These are phyloP conservation scores for Pissodes strobi DNA, from an alignment of 1,140 invertebrate species.

Conservation along the genomic window DNA sequence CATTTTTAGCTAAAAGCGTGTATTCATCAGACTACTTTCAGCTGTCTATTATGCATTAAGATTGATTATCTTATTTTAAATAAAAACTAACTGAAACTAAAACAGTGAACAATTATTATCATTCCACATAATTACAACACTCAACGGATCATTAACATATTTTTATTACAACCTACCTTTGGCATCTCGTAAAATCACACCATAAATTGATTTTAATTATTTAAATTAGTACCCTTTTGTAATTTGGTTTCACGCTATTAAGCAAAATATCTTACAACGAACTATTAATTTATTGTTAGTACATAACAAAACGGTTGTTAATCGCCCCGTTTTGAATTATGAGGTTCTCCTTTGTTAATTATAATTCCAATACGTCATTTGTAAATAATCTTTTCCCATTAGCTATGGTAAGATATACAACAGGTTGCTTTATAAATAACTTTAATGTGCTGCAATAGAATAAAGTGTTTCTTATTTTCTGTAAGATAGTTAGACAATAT, in stretches of 20 bases:
- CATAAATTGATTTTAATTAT: constrained; percentile 10
- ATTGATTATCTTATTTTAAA: too few relatives aligned
- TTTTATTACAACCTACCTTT: neutral
- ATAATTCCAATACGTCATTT: constrained; percentile 25
- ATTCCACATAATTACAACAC: too few relatives aligned
- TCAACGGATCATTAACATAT: too few relatives aligned
- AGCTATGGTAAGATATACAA: constrained; percentile 21
- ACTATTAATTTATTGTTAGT: constrained; percentile 31
- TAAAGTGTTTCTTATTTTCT: constrained; percentile 12
- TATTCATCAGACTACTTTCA: too few relatives aligned
- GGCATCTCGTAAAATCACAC: neutral
- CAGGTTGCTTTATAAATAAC: constrained; percentile 24
- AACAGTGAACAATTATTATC: too few relatives aligned
- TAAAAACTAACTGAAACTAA: too few relatives aligned
- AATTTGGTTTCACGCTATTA: constrained; percentile 3
- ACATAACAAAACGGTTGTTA: constrained; percentile 26
- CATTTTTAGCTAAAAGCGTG: too few relatives aligned
- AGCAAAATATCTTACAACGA: constrained; percentile 20
- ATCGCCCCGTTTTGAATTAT: constrained; percentile 20
- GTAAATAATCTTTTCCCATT: constrained; percentile 31
- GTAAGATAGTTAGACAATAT: constrained; percentile 12
- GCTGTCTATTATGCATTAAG: too few relatives aligned
- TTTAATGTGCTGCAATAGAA: constrained; percentile 8
- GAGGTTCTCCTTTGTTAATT: constrained; percentile 22
- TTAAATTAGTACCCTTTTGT: constrained; percentile 10